A percentile compares a stretch with the other conserved stretches of the same genome.
Evolutionary conservation across 2,888 invertebrate species (phyloP).

Genomic region (Monochamus alternatus): DNA sequence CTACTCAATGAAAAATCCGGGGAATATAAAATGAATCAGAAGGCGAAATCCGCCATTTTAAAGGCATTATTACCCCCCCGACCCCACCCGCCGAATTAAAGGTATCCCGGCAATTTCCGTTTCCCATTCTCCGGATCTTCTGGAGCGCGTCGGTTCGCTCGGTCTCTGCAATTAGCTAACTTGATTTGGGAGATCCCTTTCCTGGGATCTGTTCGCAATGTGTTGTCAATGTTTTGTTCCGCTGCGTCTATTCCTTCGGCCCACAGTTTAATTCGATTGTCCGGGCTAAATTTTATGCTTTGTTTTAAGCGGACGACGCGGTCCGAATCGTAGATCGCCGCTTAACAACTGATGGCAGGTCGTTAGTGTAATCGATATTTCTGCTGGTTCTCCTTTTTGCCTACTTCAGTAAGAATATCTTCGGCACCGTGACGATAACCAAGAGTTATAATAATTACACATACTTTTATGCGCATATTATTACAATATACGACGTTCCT

Average conservation of each 20-base stretch:
- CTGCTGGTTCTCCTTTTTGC: background rate
- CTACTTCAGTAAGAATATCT: background rate
- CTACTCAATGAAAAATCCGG: background rate
- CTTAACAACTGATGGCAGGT: conserved; percentile 50
- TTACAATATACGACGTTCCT: no score
- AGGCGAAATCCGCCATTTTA: conserved; percentile 49
- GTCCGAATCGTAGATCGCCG: conserved; percentile 60
- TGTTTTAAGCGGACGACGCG: conserved; percentile 62
- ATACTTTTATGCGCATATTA: no score
- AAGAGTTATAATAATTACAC: no score
- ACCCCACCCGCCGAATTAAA: conserved; percentile 43
- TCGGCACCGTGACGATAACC: background rate
- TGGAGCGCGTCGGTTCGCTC: conserved; percentile 39
- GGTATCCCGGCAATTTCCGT: conserved; percentile 41
- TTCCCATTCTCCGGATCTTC: conserved; percentile 18
- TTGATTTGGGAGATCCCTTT: conserved; percentile 72
- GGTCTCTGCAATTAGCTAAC: conserved; percentile 71
- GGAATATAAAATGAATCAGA: conserved; percentile 20
- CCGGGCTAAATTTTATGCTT: conserved; percentile 60
- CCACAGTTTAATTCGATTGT: conserved; percentile 61
- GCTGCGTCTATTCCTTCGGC: conserved; percentile 60
- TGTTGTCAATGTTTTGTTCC: conserved; percentile 71
- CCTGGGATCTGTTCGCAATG: conserved; percentile 69
- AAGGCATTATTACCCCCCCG: conserved; percentile 54
- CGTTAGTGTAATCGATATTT: conserved; percentile 54